Conservation (phyloP, 1,140 invertebrate species). For the Nylanderia fulva region DNA sequence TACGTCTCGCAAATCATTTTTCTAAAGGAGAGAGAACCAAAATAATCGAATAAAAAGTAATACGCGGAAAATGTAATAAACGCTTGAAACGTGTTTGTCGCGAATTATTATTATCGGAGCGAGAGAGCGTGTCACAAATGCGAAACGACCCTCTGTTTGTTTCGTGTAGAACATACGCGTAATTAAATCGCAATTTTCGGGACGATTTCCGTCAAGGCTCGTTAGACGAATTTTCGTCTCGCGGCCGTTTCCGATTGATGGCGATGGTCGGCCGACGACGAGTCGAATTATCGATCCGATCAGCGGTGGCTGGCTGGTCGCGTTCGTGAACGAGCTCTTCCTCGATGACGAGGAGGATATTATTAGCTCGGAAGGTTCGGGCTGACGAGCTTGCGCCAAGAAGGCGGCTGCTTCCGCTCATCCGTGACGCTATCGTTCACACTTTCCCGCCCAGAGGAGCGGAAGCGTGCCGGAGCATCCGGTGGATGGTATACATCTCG, state of each 20-base stretch:
- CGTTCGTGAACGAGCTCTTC: conserved; percentile 1
- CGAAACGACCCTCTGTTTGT: not conserved
- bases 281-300: conserved; percentile 62
- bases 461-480: conserved; percentile 49
- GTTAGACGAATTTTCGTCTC: conserved; percentile 9
- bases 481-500: conserved; percentile 18
- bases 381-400: conserved; percentile 60
- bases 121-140: not conserved
- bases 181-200: not conserved
- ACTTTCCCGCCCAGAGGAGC: conserved; percentile 35
- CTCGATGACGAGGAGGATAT: conserved; percentile 61
- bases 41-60: not conserved
- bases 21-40: not conserved
- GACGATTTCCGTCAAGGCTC: not conserved
- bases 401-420: conserved; percentile 43
- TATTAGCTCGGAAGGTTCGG: conserved; percentile 62
- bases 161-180: not conserved
- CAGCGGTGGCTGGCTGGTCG: conserved; percentile 1
- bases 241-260: not conserved
- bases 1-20: not conserved
- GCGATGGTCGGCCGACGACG: conserved; percentile 14
- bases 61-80: not conserved
- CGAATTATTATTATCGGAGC: no score
- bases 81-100: not conserved
- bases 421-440: conserved; percentile 37